A percentile compares a stretch with the other conserved stretches of the same genome.
Conservation (phyloP, 2,797 vertebrate genomes). For the Lycodopsis pacificus region DNA sequence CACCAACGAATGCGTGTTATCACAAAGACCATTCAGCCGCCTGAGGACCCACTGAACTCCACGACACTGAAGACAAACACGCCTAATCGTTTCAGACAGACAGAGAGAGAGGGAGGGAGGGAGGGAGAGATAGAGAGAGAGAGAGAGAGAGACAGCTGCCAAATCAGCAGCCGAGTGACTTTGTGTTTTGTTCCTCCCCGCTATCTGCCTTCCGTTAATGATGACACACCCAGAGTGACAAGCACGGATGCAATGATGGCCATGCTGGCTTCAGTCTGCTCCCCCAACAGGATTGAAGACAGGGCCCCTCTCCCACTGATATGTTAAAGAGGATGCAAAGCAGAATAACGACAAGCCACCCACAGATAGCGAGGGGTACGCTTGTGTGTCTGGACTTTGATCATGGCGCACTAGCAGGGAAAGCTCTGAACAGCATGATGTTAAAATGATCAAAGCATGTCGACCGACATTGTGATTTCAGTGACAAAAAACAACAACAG, state of each 20-base stretch:
- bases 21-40: constrained; percentile 40
- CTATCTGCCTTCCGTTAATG: constrained; percentile 59
- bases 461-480: neutral
- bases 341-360: constrained; percentile 45
- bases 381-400: constrained; percentile 17
- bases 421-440: constrained; percentile 5
- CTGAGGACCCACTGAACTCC: constrained; percentile 30
- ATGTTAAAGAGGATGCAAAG: constrained; percentile 39
- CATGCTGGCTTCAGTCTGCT: constrained; percentile 50
- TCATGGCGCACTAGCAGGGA: constrained; percentile 5
- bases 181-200: constrained; percentile 37
- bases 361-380: neutral
- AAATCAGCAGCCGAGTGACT: constrained; percentile 30
- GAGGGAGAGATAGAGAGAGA: constrained; percentile 12
- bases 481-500: constrained; percentile 12
- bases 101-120: constrained; percentile 6
- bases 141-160: constrained; percentile 33
- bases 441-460: constrained; percentile 27
- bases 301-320: constrained; percentile 35
- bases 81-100: constrained; percentile 27
- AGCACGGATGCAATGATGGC: constrained; percentile 47
- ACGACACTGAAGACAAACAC: constrained; percentile 27
- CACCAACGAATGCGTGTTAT: constrained; percentile 54
- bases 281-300: constrained; percentile 46
- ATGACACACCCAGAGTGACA: constrained; percentile 59